phyloP scores from a whole-genome alignment of 2,797 vertebrate species.

The Cossypha heuglini region DNA sequence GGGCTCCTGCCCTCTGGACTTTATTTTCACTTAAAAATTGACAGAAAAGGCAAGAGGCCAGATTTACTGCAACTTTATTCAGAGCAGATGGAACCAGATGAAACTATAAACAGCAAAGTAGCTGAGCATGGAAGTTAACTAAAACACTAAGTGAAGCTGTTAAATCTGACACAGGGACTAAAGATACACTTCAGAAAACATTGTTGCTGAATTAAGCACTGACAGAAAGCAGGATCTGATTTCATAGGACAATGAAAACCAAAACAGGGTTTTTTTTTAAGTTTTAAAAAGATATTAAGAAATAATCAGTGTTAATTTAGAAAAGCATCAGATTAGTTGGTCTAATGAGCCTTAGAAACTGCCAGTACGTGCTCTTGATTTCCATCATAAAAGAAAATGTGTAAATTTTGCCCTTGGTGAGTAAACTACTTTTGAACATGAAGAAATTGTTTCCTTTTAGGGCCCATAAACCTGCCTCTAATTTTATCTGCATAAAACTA shows the following conservation, averaged over 20 bases:
- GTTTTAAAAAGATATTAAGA: not conserved
- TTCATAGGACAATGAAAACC: not conserved
- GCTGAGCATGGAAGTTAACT: slow-evolving; percentile 23
- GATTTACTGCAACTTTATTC: slow-evolving; percentile 13
- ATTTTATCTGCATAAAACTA: not conserved
- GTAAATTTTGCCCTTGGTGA: not conserved
- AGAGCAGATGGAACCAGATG: slow-evolving; percentile 39
- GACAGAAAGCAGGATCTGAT: not conserved
- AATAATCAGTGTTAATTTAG: slow-evolving; percentile 6
- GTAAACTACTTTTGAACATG: not conserved
- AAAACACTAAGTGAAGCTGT: slow-evolving; percentile 42
- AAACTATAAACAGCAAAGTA: slow-evolving; percentile 43
- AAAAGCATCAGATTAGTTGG: not conserved
- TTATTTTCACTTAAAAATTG: not conserved
- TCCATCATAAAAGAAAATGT: not conserved
- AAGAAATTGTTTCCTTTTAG: not conserved
- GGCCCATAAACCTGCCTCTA: not conserved
- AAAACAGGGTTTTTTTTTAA: not conserved
- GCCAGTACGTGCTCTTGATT: not conserved
- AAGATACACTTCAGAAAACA: not conserved
- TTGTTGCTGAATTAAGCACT: not conserved
- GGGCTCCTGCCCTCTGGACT: not conserved
- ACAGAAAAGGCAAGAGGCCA: not conserved
- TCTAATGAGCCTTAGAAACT: slow-evolving; percentile 25
- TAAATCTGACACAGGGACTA: slow-evolving; percentile 28